A percentile compares a stretch with the other conserved stretches of the same genome.
Evolutionary conservation across 2,113 vertebrate species (phyloP).

Genomic region (Indicator indicator): DNA sequence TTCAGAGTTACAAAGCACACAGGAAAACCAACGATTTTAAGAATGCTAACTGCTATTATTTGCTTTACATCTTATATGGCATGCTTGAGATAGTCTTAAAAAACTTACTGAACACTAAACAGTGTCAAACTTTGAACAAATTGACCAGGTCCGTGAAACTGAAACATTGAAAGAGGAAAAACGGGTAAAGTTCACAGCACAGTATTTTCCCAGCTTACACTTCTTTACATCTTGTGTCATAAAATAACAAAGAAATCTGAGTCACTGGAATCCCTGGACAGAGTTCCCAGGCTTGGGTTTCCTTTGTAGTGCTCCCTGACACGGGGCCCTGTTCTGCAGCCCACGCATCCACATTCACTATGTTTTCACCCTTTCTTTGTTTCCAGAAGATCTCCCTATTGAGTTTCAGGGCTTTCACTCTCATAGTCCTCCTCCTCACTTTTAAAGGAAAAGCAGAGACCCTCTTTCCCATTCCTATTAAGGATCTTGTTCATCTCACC

Average conservation of each 20-base stretch:
- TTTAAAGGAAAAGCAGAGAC: background rate
- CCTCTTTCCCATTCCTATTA: background rate
- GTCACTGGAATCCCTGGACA: constrained; percentile 52
- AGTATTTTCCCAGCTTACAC: constrained; percentile 72
- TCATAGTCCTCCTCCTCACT: background rate
- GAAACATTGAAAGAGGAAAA: constrained; percentile 4
- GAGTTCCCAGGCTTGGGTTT: constrained; percentile 75
- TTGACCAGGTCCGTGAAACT: background rate
- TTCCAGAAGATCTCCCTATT: background rate
- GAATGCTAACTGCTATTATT: background rate
- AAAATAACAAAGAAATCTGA: constrained; percentile 71
- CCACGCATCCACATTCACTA: constrained; percentile 30
- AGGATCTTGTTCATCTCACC: background rate
- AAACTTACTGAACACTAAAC: background rate
- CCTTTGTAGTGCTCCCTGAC: constrained; percentile 66
- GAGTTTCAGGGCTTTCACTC: constrained; percentile 32
- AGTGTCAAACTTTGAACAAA: background rate
- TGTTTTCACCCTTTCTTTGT: constrained; percentile 31
- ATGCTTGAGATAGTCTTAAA: background rate
- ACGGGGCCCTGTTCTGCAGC: constrained; percentile 17
- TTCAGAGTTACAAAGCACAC: background rate
- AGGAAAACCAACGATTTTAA: background rate
- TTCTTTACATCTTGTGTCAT: constrained; percentile 72
- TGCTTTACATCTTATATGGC: background rate
- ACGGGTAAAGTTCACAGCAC: constrained; percentile 66